These are phyloP conservation scores for Anolis apletophallus DNA, from an alignment of 2,797 vertebrate species.

Conservation along the genomic window DNA sequence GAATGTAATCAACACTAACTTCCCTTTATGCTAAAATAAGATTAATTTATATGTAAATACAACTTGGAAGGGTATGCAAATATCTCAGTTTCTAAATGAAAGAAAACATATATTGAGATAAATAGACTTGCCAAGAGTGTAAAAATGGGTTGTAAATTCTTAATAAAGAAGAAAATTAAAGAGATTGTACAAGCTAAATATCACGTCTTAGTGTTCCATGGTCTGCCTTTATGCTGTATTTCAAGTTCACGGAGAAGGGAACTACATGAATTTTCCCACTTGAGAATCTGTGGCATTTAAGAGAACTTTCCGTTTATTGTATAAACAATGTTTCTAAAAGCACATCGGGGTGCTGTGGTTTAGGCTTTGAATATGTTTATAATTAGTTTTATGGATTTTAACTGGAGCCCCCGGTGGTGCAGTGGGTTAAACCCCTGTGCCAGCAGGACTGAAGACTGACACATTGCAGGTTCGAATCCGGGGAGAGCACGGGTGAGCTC, in stretches of 20 bases:
- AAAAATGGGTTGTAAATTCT: conserved; percentile 55
- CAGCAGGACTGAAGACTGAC: too few species aligned
- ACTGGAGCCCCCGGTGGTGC: too few species aligned
- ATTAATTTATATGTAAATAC: conserved; percentile 64
- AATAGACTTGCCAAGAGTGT: conserved; percentile 48
- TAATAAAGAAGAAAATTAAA: conserved; percentile 40
- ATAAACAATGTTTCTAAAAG: too few species aligned
- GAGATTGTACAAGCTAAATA: conserved; percentile 32
- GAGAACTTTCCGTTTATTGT: neutral
- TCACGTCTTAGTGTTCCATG: conserved; percentile 57
- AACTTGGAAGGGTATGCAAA: conserved; percentile 44
- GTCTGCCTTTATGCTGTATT: conserved; percentile 40
- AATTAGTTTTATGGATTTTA: too few species aligned
- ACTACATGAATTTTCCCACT: conserved; percentile 42
- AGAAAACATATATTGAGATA: conserved; percentile 46
- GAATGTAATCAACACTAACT: conserved; percentile 48
- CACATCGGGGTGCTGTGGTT: too few species aligned
- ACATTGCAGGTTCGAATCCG: too few species aligned
- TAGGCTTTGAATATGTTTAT: too few species aligned
- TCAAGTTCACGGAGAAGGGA: conserved; percentile 51
- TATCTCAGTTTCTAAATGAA: conserved; percentile 33
- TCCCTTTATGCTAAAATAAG: conserved; percentile 29
- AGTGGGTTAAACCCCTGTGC: too few species aligned
- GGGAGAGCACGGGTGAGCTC: too few species aligned
- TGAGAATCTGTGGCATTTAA: neutral